Base-by-base conservation (phyloP, 2,888 invertebrate species). In the Clivina fossor region DNA sequence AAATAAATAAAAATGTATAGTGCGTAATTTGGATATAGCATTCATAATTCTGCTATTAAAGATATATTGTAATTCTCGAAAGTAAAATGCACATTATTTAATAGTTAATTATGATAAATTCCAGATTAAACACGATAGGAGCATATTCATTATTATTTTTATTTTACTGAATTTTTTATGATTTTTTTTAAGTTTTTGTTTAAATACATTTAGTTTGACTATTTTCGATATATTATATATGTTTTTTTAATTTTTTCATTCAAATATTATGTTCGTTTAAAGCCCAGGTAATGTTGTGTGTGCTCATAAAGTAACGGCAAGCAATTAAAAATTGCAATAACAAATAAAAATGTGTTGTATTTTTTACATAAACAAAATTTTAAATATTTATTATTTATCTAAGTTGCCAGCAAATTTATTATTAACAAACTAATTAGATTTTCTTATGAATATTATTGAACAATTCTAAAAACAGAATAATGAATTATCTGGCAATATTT, bases 131-230 rank as follows among this genome's bases (percentile, higher is more conserved):
- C 55, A 55, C 38, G 61, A 60, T 65, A 67, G 67, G 67, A 66
- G 66, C 67, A 67, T 67, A 62, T 64, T 61, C 67, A 67, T 66
- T 58, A 51, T 64, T 60, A 58, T 53, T 50, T 40, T 55, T 58
- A 43, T 54, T 54, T 57, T 43, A 40, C 48, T 47, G n/a, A 35
- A 48, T 35, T 40, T 53, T 56, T 49, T 41, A 32, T 61, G 41
- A 37, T 43, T 61, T 57, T 47, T 26, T 59, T 51, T 41, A 49
- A 24, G 11, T 50, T 56, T 56, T 56, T 55, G 53, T 37, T 48
- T 49, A 38, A 56, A 55, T 58, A 51, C 7, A 48, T 22, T 46
- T 46, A 20, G 20, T 46, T 44, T n/a, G n/a, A n/a, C n/a, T n/a
- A n/a, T n/a, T n/a, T n/a, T n/a, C n/a, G n/a, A n/a, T n/a, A n/a